Evolutionary conservation across 2,888 invertebrate species (phyloP).

Genomic region (Lamellibrachia satsuma): DNA sequence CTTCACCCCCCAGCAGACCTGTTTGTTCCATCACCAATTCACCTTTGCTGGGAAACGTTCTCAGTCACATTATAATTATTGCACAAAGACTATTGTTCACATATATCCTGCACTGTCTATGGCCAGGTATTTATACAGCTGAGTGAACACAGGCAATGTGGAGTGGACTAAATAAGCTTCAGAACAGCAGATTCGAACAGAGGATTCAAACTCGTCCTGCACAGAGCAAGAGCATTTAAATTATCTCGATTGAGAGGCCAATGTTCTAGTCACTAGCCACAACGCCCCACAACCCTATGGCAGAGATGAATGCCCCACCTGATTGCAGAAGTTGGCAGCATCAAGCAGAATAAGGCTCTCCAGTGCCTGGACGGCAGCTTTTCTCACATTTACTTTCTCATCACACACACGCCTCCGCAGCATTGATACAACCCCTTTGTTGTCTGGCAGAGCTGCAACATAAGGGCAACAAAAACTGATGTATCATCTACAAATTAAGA

Average conservation of each 20-base stretch:
- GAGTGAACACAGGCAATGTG: no score
- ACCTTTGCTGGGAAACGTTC: not conserved
- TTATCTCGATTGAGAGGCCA: not conserved
- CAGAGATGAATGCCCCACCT: not conserved
- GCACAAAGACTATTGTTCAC: no score
- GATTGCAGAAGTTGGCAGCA: not conserved
- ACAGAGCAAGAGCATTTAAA: not conserved
- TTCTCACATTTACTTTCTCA: slow-evolving; percentile 71
- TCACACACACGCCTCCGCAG: slow-evolving; percentile 67
- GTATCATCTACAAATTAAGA: not conserved
- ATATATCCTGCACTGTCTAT: no score
- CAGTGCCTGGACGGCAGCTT: slow-evolving; percentile 67
- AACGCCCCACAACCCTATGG: not conserved
- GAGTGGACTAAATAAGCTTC: no score
- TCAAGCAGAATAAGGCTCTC: slow-evolving; percentile 59
- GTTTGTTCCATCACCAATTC: not conserved
- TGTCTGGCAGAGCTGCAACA: slow-evolving; percentile 53
- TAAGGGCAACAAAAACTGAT: not conserved
- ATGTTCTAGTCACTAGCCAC: not conserved
- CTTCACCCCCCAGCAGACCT: not conserved
- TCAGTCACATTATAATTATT: no score
- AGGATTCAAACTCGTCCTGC: no score
- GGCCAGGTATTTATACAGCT: no score
- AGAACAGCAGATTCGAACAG: no score
- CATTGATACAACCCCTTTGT: slow-evolving; percentile 62